Percentiles rank a stretch among this genome's conserved stretches.
Evolutionary conservation across 2,888 invertebrate species (phyloP).

Genomic region (Philopedon plagiatum): DNA sequence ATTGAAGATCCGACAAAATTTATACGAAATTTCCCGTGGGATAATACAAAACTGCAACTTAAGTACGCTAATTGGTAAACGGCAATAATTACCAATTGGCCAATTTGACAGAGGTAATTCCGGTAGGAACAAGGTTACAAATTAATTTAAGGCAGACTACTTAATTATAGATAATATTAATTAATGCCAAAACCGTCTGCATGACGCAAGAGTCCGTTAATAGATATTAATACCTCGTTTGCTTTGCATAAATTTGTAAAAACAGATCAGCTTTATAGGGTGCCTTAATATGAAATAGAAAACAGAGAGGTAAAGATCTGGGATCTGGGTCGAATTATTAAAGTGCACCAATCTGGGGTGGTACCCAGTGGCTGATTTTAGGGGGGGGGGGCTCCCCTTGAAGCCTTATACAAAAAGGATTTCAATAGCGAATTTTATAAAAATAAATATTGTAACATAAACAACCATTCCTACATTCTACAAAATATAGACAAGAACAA

Average conservation of each 20-base stretch:
- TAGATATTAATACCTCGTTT: not conserved
- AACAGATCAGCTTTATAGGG: not conserved
- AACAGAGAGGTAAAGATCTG: too few species aligned
- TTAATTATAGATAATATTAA: slow-evolving; percentile 18
- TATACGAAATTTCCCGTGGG: slow-evolving; percentile 48
- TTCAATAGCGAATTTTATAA: too few species aligned
- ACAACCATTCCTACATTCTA: too few species aligned
- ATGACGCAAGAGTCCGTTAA: slow-evolving; percentile 17
- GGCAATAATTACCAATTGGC: slow-evolving; percentile 35
- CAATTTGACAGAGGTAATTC: slow-evolving; percentile 30
- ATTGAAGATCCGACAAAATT: slow-evolving; percentile 46
- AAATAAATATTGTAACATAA: too few species aligned
- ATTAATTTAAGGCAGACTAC: slow-evolving; percentile 20
- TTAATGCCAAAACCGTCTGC: slow-evolving; percentile 6
- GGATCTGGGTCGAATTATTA: too few species aligned
- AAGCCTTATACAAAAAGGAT: too few species aligned
- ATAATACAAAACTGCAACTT: slow-evolving; percentile 41
- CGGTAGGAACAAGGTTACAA: slow-evolving; percentile 32
- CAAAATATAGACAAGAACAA: too few species aligned
- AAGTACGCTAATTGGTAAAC: slow-evolving; percentile 26
- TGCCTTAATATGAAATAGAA: not conserved
- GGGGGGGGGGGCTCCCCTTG: too few species aligned
- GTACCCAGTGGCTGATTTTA: too few species aligned
- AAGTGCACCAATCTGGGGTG: too few species aligned
- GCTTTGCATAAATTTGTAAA: not conserved